phyloP scores from a whole-genome alignment of 2,888 invertebrate genomes.

The Ptychoptera albimana region DNA sequence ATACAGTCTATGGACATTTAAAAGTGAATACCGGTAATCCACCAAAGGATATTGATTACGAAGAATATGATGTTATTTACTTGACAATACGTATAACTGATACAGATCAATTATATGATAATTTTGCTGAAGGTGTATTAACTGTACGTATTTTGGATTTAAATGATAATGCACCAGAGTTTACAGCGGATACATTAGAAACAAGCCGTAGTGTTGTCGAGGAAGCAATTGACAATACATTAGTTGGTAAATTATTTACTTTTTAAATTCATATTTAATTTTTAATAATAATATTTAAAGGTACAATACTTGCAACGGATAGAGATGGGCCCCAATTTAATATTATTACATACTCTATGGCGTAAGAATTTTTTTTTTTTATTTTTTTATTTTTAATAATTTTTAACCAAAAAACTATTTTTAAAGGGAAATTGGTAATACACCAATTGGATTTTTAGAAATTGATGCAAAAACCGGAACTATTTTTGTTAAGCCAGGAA shows the following conservation, averaged over 20 bases:
- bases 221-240: conserved; percentile 29
- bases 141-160: conserved; percentile 42
- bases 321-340: conserved; percentile 43
- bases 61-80: conserved; percentile 41
- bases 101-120: conserved; percentile 25
- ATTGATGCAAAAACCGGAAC: conserved; percentile 37
- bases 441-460: conserved; percentile 31
- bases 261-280: not conserved
- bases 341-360: conserved; percentile 37
- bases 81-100: conserved; percentile 37
- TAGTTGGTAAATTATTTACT: conserved; percentile 31
- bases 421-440: conserved; percentile 32
- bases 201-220: conserved; percentile 36
- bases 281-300: conserved; percentile 5
- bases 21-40: conserved; percentile 13
- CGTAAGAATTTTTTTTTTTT: conserved; percentile 26
- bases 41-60: conserved; percentile 36
- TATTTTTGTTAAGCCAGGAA: conserved; percentile 31
- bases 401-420: conserved; percentile 1
- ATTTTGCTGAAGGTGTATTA: conserved; percentile 33
- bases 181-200: conserved; percentile 31
- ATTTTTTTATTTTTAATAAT: not conserved
- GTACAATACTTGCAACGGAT: conserved; percentile 40
- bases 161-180: conserved; percentile 46
- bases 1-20: conserved; percentile 14